Conservation (phyloP, 2,797 vertebrate genomes). For the Borostomias antarcticus region DNA sequence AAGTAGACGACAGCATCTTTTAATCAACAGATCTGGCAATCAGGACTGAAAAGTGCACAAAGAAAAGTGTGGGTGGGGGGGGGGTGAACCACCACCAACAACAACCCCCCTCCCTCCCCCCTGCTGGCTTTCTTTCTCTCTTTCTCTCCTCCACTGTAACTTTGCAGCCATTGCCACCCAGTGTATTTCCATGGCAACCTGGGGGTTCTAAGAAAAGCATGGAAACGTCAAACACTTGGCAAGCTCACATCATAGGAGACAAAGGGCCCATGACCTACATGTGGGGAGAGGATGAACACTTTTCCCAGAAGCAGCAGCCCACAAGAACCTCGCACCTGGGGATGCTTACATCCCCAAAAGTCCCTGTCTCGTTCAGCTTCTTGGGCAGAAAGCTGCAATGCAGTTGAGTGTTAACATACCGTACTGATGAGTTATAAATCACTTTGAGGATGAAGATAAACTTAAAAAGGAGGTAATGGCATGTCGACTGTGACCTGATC, state of each 20-base stretch:
- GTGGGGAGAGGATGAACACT: conserved; percentile 60
- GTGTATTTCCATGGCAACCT: conserved; percentile 79
- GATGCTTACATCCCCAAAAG: conserved; percentile 13
- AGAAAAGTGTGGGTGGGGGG: too few species aligned
- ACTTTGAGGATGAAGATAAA: not conserved
- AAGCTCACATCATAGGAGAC: conserved; percentile 62
- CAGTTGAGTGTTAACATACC: not conserved
- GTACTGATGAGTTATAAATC: not conserved
- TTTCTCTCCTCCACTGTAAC: conserved; percentile 60
- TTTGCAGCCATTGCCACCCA: conserved; percentile 56
- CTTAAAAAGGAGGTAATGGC: not conserved
- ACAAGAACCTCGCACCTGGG: conserved; percentile 39
- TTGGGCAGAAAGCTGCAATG: not conserved
- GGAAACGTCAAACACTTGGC: conserved; percentile 77
- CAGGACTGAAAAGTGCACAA: conserved; percentile 60
- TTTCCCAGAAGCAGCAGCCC: conserved; percentile 70
- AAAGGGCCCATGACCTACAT: conserved; percentile 74
- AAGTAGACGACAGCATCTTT: conserved; percentile 42
- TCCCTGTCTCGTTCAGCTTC: not conserved
- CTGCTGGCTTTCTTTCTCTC: conserved; percentile 4
- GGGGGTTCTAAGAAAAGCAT: conserved; percentile 75
- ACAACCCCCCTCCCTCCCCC: conserved; percentile 31
- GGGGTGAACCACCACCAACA: too few species aligned
- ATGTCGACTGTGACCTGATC: not conserved
- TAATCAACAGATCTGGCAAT: conserved; percentile 57